Conservation (phyloP, 2,888 invertebrate genomes). For the Leucoma salicis region DNA sequence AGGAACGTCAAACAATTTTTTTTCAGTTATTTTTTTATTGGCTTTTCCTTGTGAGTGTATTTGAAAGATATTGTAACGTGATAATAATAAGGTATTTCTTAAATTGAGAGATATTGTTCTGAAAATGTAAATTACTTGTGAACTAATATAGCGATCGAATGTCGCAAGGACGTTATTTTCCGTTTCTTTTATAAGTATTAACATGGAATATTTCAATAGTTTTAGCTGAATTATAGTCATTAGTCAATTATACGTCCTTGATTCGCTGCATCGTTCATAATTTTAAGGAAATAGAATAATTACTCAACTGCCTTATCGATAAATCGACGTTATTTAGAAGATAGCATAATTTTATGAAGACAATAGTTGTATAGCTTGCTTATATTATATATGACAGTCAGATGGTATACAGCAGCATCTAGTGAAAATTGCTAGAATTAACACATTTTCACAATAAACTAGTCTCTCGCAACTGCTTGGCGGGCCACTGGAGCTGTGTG, state of each 20-base stretch:
- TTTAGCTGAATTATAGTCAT: conserved; percentile 18
- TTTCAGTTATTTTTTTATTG: too few species aligned
- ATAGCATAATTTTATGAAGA: conserved; percentile 25
- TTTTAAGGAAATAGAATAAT: conserved; percentile 12
- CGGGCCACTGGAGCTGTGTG: too few species aligned
- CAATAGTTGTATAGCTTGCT: conserved; percentile 7
- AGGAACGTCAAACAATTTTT: too few species aligned
- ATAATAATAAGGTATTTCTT: neutral
- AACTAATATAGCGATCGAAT: too few species aligned
- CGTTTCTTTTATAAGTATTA: too few species aligned
- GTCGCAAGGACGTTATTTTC: too few species aligned
- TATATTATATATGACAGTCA: neutral
- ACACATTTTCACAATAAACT: too few species aligned
- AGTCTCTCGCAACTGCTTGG: conserved; percentile 3
- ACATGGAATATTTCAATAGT: conserved; percentile 10
- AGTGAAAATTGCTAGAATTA: neutral
- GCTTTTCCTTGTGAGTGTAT: too few species aligned
- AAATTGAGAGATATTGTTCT: too few species aligned
- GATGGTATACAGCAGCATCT: neutral
- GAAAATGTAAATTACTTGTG: neutral
- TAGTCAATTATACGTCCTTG: conserved; percentile 5
- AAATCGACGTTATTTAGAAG: conserved; percentile 21
- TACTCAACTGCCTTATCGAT: conserved; percentile 29
- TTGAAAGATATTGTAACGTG: neutral
- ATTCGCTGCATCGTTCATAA: neutral